Evolutionary conservation across 2,113 vertebrate species (phyloP), one percentile per base, ranked within the genome.

Genomic region (Erpornis zantholeuca): DNA sequence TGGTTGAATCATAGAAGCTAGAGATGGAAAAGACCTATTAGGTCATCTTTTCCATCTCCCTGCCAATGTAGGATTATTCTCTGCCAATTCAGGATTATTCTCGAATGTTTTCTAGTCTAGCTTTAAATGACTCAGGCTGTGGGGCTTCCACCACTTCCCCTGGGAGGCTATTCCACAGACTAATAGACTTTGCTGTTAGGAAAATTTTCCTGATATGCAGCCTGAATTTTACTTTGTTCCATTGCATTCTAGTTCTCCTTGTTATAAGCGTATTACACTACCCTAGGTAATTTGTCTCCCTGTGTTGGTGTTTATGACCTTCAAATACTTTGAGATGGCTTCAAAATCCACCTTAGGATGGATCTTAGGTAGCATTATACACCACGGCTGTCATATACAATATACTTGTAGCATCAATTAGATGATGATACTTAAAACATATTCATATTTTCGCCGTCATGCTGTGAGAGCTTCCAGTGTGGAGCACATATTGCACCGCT

Each of bases 1-100:
- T 96, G 72, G 92, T 96, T 96, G 94, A 97, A 95, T 96, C 91
- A 96, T 82, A 96, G 94, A 88, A 70, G 80, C 71, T 70, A 83
- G 88, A 50, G 88, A 90, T 90, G 88, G 88, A 97, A 97, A 97
- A 97, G 96, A 96, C 96, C 95, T 94, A 97, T 97, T 95, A 96
- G 90, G 94, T 97, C 95, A 97, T 97, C 96, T 96, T 97, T 97
- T 97, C 95, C 94, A 92, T 73, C 84, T 96, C 92, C 64, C 82
- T 95, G 97, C 97, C 97, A 97, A 92, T 75, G 70, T 18, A 95
- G 84, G 66, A 79, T 92, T 90, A 77, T 71, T 93, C 93, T 80
- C 56, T 97, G 96, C 97, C 97, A 96, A 96, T 89, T 86, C 79
- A 96, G 96, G 96, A 95, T 97, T 97, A 97, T 96, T 96, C 96